Conservation (phyloP, 2,797 vertebrate species). For the Benthosema pterotum region DNA sequence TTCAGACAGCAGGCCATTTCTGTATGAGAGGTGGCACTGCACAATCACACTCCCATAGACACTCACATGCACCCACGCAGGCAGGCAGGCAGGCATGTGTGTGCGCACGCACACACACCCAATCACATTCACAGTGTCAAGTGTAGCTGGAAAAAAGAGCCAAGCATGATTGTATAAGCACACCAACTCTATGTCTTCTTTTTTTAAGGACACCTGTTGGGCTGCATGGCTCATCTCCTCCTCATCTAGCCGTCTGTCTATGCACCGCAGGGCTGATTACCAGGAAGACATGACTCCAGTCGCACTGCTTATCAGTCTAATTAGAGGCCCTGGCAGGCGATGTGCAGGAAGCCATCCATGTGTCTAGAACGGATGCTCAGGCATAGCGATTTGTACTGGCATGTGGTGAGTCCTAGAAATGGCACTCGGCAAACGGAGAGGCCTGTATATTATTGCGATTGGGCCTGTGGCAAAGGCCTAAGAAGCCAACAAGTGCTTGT, state of each 20-base stretch:
- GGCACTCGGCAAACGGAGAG: no score
- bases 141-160: background rate
- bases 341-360: slow-evolving; percentile 67
- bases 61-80: no score
- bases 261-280: slow-evolving; percentile 79
- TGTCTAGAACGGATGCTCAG: slow-evolving; percentile 59
- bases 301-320: slow-evolving; percentile 79
- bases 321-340: slow-evolving; percentile 80
- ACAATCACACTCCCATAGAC: background rate
- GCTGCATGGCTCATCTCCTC: slow-evolving; percentile 78
- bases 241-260: slow-evolving; percentile 80
- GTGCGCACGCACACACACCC: background rate
- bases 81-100: no score
- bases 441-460: no score
- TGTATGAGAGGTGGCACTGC: background rate
- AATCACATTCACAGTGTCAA: background rate
- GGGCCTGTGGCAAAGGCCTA: no score
- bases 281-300: slow-evolving; percentile 74
- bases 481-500: no score
- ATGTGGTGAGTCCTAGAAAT: background rate
- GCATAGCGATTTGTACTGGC: slow-evolving; percentile 52
- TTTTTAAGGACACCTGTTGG: slow-evolving; percentile 74
- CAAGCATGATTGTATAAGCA: background rate
- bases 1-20: slow-evolving; percentile 28
- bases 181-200: no score